Evolutionary conservation across 2,888 invertebrate species (phyloP).

Genomic region (Drosophila emarginata): DNA sequence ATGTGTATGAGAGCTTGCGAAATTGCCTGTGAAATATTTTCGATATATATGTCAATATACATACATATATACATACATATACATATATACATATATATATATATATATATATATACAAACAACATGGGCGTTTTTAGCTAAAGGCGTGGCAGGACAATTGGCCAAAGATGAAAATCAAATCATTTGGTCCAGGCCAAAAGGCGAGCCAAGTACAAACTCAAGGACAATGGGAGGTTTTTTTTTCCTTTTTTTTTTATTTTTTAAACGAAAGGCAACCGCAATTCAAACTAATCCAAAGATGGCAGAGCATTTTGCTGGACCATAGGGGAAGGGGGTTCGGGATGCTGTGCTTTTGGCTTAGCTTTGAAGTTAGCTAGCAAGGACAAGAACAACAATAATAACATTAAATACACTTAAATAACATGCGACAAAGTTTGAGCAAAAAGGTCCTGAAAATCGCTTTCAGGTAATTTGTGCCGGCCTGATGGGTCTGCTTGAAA

Average conservation of each 20-base stretch:
- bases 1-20: conserved; percentile 57
- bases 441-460: conserved; percentile 31
- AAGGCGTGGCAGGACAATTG: conserved; percentile 50
- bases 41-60: too few species aligned
- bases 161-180: conserved; percentile 61
- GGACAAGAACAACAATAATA: not conserved
- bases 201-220: conserved; percentile 10
- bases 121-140: conserved; percentile 17
- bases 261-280: conserved; percentile 28
- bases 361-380: conserved; percentile 41
- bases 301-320: not conserved
- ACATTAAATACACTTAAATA: not conserved
- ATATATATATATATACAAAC: conserved; percentile 13
- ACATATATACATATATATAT: not conserved
- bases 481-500: conserved; percentile 29
- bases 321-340: conserved; percentile 4
- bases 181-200: conserved; percentile 35
- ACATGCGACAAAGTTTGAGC: not conserved
- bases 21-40: conserved; percentile 74
- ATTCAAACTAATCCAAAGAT: conserved; percentile 32
- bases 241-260: not conserved
- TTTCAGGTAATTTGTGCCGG: conserved; percentile 61
- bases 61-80: conserved; percentile 2
- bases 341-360: conserved; percentile 44
- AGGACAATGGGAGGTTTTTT: too few species aligned